These are phyloP conservation scores for Camelus dromedarius DNA, from an alignment of 2,113 vertebrate genomes.

Conservation along the genomic window DNA sequence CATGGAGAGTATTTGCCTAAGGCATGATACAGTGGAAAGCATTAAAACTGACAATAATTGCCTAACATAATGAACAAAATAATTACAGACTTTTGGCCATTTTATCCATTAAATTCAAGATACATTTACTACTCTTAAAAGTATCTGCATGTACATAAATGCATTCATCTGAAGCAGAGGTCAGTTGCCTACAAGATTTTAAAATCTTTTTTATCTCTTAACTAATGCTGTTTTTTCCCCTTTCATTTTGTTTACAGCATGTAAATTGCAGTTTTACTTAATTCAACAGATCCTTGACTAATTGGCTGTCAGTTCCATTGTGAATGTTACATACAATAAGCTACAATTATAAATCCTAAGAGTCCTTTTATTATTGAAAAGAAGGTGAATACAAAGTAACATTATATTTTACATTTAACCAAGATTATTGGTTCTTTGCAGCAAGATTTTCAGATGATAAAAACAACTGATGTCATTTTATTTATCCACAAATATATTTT, in stretches of 20 bases:
- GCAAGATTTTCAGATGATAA: background rate
- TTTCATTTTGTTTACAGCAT: slow-evolving; percentile 60
- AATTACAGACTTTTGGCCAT: slow-evolving; percentile 76
- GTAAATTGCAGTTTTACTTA: slow-evolving; percentile 67
- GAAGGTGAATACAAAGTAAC: slow-evolving; percentile 30
- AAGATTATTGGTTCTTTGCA: background rate
- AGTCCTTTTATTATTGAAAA: slow-evolving; percentile 20
- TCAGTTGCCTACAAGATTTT: slow-evolving; percentile 36
- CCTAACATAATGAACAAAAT: slow-evolving; percentile 77
- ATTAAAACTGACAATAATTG: slow-evolving; percentile 83
- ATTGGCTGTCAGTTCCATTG: slow-evolving; percentile 48
- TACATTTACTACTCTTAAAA: slow-evolving; percentile 32
- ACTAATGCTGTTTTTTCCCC: background rate
- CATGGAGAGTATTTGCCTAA: slow-evolving; percentile 80
- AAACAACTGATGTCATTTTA: background rate
- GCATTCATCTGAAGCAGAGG: slow-evolving; percentile 64
- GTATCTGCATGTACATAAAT: slow-evolving; percentile 23
- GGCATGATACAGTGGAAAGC: slow-evolving; percentile 73
- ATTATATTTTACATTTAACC: slow-evolving; percentile 9
- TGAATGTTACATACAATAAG: slow-evolving; percentile 54
- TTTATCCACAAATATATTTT: background rate
- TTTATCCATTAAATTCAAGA: slow-evolving; percentile 77
- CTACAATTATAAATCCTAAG: slow-evolving; percentile 58
- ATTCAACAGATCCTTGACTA: slow-evolving; percentile 62
- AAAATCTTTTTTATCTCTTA: slow-evolving; percentile 43